Conservation (phyloP, 37 sponge, comb jelly and placozoan species). For the Halichondria panicea region DNA sequence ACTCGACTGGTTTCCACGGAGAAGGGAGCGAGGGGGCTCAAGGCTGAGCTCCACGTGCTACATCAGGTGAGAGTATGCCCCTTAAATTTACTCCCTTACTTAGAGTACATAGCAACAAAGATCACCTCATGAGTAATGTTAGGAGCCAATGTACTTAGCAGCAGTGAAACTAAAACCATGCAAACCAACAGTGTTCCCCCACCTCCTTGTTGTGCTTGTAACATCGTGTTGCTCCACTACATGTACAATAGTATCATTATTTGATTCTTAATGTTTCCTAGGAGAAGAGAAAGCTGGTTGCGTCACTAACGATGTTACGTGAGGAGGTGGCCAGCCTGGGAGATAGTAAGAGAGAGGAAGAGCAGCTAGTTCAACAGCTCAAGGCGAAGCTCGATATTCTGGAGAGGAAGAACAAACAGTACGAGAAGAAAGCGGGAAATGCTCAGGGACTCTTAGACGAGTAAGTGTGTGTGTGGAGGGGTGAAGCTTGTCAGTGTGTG, state of each 20-base stretch:
- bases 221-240: no score
- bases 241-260: background rate
- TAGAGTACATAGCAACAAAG: background rate
- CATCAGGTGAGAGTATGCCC: conserved; percentile 7
- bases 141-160: no score
- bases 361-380: background rate
- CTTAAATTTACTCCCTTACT: background rate
- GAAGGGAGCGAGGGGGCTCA: conserved; percentile 16
- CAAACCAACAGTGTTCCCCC: background rate
- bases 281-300: background rate
- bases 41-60: conserved; percentile 18
- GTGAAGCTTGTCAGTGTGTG: no score
- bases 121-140: no score
- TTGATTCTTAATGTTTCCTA: background rate
- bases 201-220: background rate
- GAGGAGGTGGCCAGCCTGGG: background rate
- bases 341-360: background rate
- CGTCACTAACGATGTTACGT: background rate
- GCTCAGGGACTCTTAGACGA: no score
- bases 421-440: no score
- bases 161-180: no score
- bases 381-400: background rate
- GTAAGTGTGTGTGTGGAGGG: no score
- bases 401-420: background rate
- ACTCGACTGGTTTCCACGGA: background rate